Base-by-base conservation (phyloP, 2,888 invertebrate genomes). In the Standfussiana lucernea region DNA sequence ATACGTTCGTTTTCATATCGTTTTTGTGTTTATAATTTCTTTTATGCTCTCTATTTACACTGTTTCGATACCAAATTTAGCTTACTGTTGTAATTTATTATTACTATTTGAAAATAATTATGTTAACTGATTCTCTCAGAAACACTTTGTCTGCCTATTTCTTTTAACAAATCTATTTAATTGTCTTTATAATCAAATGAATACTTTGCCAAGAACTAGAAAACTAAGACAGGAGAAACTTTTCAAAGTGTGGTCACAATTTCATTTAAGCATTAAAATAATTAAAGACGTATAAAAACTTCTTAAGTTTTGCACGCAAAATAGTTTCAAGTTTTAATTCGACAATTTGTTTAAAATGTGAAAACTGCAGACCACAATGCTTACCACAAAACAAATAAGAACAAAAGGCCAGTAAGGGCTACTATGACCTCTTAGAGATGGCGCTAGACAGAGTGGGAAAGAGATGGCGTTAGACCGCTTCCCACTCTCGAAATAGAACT, bases 251-350 rank as follows among this genome's bases (percentile, higher is more conserved):
- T 59, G 28, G 61, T 64, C 32, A 62, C 61, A 56, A 73, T 56
- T 21, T 73, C 61, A 77, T 82, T 66, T 59, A 13, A 61, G 13
- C n/a, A 65, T 45, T 76, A 47, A 70, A 67, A 84, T 69, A 65
- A 61, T 62, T 66, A 37, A 66, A 79, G 8, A 45, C 21, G 18
- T 40, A 35, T 75, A 47, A 64, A 68, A 64, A 59, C 40, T 37
- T 50, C 7, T 40, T n/a, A 72, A 70, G 37, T 76, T 66, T 72
- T 18, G 15, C 8, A 45, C 68, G 24, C 65, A 53, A 53, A 72
- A 75, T 28, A 37, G 47, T 77, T 37, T 40, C 2, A 72, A 53
- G 50, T 69, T 87, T 79, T 77, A 72, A 80, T 82, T 72, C 32
- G n/a, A 15, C 56, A 74, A 83, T 75, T 80, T 56, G 56, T 77